Base-by-base conservation (phyloP, 2,113 vertebrate genomes). In the Haemorhous mexicanus region DNA sequence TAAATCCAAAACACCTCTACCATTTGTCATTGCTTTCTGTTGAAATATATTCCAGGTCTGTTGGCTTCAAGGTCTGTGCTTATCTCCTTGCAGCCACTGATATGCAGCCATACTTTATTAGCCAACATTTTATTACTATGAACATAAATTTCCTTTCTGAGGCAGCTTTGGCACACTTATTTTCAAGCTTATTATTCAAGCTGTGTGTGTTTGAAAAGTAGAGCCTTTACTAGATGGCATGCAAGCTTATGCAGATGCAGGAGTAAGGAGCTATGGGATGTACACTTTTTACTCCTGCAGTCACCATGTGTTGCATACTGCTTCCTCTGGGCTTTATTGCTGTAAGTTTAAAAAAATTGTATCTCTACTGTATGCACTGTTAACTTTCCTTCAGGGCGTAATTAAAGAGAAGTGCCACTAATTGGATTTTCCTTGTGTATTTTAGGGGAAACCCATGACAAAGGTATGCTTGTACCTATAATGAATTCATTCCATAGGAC, bases 91-190 rank as follows among this genome's bases (percentile, higher is more conserved):
- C 93, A 90, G 52, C 44, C 75, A 64, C 23, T 27, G 58, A 87
- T 63, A 44, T 58, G 58, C 84, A 96, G 96, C 95, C 93, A 76
- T 24, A 47, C 33, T 53, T 87, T 20, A 87, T 70, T 70, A 96
- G 95, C 94, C 93, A 74, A 43, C 10, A 14, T n/a, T 89, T 68
- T 39, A 69, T 55, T 53, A 17, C 77, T 90, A 47, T 19, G 56
- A 91, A 70, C 11, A 11, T 59, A 6, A 41, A 70, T 62, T 76
- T 52, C 94, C 94, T 97, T 97, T 98, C 97, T 89, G 96, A 97
- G 97, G 97, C 98, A 98, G 97, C 97, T 95, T 64, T 94, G 95
- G 96, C 81, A 76, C 39, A 14, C 26, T 61, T 80, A 62, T 52
- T 90, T 62, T 62, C 59, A 62, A 62, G 59, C 37, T 41, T 62